Evolutionary conservation across 2,888 invertebrate species (phyloP).

Genomic region (Liposcelis brunnea): DNA sequence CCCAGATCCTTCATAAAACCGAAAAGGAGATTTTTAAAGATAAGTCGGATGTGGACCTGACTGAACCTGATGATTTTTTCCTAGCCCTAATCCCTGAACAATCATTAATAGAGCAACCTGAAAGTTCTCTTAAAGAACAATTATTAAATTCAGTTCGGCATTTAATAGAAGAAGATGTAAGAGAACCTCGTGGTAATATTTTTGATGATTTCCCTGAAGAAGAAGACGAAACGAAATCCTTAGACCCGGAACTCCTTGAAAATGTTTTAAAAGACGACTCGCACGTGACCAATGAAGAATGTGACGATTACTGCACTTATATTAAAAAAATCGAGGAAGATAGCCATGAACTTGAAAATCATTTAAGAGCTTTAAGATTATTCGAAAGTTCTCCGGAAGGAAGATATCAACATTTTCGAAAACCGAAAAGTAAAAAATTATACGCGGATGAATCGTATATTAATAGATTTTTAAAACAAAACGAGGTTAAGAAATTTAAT

Average conservation of each 20-base stretch:
- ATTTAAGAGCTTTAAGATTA: conserved; percentile 2
- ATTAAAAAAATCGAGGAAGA: conserved; percentile 6
- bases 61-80: too few species aligned
- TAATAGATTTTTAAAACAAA: conserved; percentile 4
- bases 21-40: too few species aligned
- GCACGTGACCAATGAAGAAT: background rate
- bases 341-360: conserved; percentile 2
- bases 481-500: conserved; percentile 4
- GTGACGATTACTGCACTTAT: conserved; percentile 5
- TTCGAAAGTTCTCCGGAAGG: background rate
- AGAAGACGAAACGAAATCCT: background rate
- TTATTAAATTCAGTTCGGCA: background rate
- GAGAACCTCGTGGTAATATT: background rate
- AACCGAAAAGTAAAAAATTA: background rate
- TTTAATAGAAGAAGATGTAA: background rate
- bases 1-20: too few species aligned
- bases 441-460: conserved; percentile 1
- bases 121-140: too few species aligned
- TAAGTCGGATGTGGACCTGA: too few species aligned
- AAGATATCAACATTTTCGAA: too few species aligned
- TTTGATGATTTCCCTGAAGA: conserved; percentile 4
- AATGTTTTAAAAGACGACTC: background rate
- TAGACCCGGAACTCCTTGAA: background rate
- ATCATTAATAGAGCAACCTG: too few species aligned
- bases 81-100: too few species aligned